Conservation (phyloP, 2,113 vertebrate genomes). For the Bettongia penicillata region DNA sequence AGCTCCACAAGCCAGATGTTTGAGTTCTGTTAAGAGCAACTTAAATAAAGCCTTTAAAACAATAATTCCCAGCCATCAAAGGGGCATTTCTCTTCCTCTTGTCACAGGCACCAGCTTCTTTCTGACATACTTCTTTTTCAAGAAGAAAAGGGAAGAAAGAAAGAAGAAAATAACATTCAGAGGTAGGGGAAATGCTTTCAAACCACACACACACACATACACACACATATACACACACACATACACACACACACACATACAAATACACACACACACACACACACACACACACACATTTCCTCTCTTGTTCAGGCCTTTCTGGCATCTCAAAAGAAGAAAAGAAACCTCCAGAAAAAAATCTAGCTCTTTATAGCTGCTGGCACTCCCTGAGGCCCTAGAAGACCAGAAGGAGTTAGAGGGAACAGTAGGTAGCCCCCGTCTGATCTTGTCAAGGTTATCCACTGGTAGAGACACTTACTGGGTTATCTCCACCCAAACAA, state of each 20-base stretch:
- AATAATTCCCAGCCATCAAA: constrained; percentile 66
- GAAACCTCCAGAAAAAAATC: background rate
- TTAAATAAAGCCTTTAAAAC: constrained; percentile 74
- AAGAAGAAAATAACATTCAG: background rate
- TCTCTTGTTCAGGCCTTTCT: constrained; percentile 16
- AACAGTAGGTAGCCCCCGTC: background rate
- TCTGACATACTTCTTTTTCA: constrained; percentile 47
- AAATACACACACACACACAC: background rate
- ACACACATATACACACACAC: too few relatives aligned
- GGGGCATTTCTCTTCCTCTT: constrained; percentile 53
- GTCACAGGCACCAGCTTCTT: background rate
- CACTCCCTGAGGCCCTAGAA: constrained; percentile 31
- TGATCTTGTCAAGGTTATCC: background rate
- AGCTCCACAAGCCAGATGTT: constrained; percentile 59
- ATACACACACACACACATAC: background rate
- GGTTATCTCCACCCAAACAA: background rate
- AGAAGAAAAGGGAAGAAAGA: constrained; percentile 20
- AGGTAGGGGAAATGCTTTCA: background rate
- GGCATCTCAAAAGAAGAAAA: constrained; percentile 18
- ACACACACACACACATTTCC: background rate
- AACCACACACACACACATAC: background rate
- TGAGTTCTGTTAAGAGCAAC: constrained; percentile 61
- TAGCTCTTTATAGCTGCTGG: constrained; percentile 17
- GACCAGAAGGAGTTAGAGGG: constrained; percentile 30
- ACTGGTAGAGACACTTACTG: constrained; percentile 28